A percentile compares a stretch with the other conserved stretches of the same genome.
phyloP scores from a whole-genome alignment of 2,888 invertebrate species.

The Cephus runcator region DNA sequence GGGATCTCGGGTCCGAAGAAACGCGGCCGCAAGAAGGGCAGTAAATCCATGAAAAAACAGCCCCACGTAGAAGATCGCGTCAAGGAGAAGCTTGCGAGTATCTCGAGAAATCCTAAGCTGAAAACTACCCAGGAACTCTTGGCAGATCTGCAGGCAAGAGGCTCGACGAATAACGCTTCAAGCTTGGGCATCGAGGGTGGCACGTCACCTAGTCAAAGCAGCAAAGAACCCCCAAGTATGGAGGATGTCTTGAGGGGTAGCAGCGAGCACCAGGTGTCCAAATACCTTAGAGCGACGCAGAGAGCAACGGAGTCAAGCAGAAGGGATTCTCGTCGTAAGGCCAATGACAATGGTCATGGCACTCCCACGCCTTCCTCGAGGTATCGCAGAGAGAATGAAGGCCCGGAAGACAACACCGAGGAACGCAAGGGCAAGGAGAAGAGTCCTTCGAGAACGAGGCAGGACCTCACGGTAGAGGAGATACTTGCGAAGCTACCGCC shows the following conservation, averaged over 20 bases:
- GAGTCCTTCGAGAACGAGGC: constrained; percentile 34
- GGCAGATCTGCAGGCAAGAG: constrained; percentile 77
- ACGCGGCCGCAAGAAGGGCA: constrained; percentile 71
- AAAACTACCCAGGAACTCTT: constrained; percentile 85
- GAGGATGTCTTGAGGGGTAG: constrained; percentile 61
- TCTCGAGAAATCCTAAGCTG: constrained; percentile 72
- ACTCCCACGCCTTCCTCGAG: neutral
- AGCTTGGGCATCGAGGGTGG: constrained; percentile 68
- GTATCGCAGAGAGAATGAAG: constrained; percentile 35
- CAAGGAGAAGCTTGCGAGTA: constrained; percentile 72
- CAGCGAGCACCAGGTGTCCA: constrained; percentile 61
- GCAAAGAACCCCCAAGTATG: constrained; percentile 54
- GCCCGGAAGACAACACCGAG: constrained; percentile 43
- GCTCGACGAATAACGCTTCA: constrained; percentile 62
- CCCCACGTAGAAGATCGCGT: constrained; percentile 66
- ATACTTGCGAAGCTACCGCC: constrained; percentile 76
- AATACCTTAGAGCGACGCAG: constrained; percentile 48
- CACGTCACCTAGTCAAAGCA: constrained; percentile 52
- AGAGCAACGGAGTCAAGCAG: constrained; percentile 22
- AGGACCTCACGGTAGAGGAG: constrained; percentile 69
- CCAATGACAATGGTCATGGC: constrained; percentile 16
- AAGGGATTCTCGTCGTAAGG: constrained; percentile 12
- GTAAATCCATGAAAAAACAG: constrained; percentile 68
- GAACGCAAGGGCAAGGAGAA: constrained; percentile 19
- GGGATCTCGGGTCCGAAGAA: constrained; percentile 66